Base-by-base conservation (phyloP, 2,797 vertebrate species). In the Numenius phaeopus region DNA sequence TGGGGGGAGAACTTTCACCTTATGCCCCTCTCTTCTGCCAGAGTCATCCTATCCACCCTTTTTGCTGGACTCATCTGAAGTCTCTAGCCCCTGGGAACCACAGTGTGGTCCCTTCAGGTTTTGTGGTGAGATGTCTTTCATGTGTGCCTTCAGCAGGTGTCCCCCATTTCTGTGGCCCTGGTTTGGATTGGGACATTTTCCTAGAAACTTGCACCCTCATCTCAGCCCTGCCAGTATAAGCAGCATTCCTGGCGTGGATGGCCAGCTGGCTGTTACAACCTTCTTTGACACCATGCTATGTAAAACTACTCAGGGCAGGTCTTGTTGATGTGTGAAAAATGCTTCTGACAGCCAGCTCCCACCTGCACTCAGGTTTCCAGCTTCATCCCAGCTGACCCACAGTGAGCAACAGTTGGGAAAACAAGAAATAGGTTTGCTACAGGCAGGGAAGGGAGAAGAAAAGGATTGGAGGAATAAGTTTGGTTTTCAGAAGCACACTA, bases 261-360 rank as follows among this genome's bases (percentile, higher is more conserved):
- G 55, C 87, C 91, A 95, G 92, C 71, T 96, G 95, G 87, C 89
- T 94, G 64, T 84, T 94, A 71, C 18, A 83, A 59, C 47, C 26
- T 83, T 73, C 90, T 83, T 67, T 91, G 89, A 85, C 89, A 91
- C 89, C 26, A 49, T 26, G 67, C 67, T 71, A 34, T 94, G 87
- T 92, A 85, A 97, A 93, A 83, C 83, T 94, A 87, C 90, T 79
- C 89, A 97, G 82, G 61, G 34, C 69, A 97, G 89, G 89, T 94
- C 89, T 92, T 87, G 83, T 39, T 94, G 95, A 94, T 94, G 79
- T 69, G 89, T 92, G 89, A 97, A 97, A 93, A 96, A 92, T 84
- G 88, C 83, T 86, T 65, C 76, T 92, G 82, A 73, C 89, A 92
- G 90, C 37, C 78, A 89, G 34, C 55, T 95, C 89, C 87, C 37